phyloP scores from a whole-genome alignment of 2,888 invertebrate genomes.

The Corbicula japonica region DNA sequence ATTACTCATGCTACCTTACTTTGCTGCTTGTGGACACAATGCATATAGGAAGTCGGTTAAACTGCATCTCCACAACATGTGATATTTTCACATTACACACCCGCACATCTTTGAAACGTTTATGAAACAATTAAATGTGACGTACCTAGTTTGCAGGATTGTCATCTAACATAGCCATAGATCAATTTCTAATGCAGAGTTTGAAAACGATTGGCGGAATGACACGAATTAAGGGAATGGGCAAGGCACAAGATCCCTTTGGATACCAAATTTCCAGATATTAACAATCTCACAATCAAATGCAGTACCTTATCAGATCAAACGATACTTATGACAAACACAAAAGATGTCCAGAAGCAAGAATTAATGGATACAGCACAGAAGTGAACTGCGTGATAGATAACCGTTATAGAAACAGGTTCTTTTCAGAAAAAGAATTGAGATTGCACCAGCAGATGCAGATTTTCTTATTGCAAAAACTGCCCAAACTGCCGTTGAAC shows the following conservation, averaged over 20 bases:
- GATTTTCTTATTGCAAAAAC: no score
- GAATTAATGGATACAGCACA: background rate
- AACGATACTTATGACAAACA: background rate
- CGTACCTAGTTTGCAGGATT: background rate
- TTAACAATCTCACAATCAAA: background rate
- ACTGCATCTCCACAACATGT: conserved; percentile 1
- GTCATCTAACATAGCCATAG: background rate
- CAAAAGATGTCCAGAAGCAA: background rate
- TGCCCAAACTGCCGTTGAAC: no score
- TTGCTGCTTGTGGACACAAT: background rate
- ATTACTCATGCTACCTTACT: conserved; percentile 2
- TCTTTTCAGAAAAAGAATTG: background rate
- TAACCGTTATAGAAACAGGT: background rate
- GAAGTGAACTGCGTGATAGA: background rate
- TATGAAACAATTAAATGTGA: background rate
- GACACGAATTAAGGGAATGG: background rate
- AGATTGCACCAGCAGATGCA: no score
- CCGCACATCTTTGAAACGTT: background rate
- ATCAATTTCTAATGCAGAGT: background rate
- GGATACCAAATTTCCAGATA: background rate
- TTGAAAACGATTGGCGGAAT: background rate
- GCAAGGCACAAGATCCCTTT: background rate
- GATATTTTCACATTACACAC: background rate
- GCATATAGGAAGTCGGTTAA: background rate
- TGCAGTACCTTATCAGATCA: conserved; percentile 1